phyloP scores from a whole-genome alignment of 2,113 vertebrate genomes.

The Chaenogobius annularis region DNA sequence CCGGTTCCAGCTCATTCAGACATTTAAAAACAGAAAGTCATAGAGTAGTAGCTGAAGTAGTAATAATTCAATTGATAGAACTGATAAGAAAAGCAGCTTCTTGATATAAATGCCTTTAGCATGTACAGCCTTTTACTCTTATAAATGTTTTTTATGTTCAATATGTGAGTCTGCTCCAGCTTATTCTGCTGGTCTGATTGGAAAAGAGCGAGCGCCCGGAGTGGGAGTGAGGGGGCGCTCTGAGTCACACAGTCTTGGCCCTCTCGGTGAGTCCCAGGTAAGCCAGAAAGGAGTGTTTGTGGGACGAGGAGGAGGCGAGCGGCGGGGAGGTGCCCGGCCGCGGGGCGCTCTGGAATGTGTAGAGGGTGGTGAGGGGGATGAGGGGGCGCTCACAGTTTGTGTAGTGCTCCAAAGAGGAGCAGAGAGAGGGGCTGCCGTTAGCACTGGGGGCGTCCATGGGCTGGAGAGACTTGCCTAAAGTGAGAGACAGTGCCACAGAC shows the following conservation, averaged over 20 bases:
- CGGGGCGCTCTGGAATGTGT: slow-evolving; percentile 84
- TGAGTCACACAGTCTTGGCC: slow-evolving; percentile 90
- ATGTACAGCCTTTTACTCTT: slow-evolving; percentile 86
- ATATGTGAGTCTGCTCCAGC: slow-evolving; percentile 72
- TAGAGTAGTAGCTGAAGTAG: slow-evolving; percentile 68
- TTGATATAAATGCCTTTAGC: slow-evolving; percentile 91
- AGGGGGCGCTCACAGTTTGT: slow-evolving; percentile 94
- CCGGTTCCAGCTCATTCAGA: slow-evolving; percentile 73
- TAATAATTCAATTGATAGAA: slow-evolving; percentile 78
- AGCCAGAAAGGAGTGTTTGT: slow-evolving; percentile 98
- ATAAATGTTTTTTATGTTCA: slow-evolving; percentile 69
- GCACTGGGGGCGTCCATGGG: slow-evolving; percentile 73
- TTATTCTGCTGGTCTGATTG: slow-evolving; percentile 76
- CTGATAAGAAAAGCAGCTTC: slow-evolving; percentile 91
- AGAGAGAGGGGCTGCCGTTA: slow-evolving; percentile 77
- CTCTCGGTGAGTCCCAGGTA: slow-evolving; percentile 95
- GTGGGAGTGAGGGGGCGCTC: slow-evolving; percentile 61
- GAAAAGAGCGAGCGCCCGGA: slow-evolving; percentile 74
- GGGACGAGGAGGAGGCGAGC: slow-evolving; percentile 80
- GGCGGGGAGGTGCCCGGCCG: slow-evolving; percentile 79
- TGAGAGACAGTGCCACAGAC: slow-evolving; percentile 91
- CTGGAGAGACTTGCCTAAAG: slow-evolving; percentile 74
- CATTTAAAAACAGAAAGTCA: slow-evolving; percentile 56
- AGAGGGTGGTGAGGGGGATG: slow-evolving; percentile 96
- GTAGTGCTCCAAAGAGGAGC: slow-evolving; percentile 85